phyloP scores from a whole-genome alignment of 2,113 vertebrate genomes.

The Zonotrichia leucophrys region DNA sequence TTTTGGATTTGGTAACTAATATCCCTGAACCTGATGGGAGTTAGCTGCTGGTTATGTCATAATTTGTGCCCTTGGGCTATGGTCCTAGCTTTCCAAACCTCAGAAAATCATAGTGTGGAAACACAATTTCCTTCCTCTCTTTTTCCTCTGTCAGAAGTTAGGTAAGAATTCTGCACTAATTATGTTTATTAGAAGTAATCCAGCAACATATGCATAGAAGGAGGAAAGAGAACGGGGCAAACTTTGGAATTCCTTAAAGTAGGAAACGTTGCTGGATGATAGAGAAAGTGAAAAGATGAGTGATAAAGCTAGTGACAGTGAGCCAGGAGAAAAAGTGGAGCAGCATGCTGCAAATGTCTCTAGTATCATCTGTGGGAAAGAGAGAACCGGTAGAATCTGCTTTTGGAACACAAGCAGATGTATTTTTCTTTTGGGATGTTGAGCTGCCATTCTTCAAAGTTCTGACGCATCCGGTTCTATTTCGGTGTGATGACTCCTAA shows the following conservation, averaged over 20 bases:
- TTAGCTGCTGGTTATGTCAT: background rate
- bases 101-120: background rate
- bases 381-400: constrained; percentile 16
- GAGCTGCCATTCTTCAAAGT: constrained; percentile 30
- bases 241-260: background rate
- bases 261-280: background rate
- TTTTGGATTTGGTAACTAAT: background rate
- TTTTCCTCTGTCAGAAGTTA: background rate
- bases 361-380: background rate
- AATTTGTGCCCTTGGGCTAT: background rate
- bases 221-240: background rate
- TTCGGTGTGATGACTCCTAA: constrained; percentile 30
- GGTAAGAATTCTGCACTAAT: background rate
- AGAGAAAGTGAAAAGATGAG: background rate
- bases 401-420: constrained; percentile 43
- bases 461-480: constrained; percentile 35
- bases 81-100: background rate
- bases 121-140: background rate
- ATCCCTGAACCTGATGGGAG: background rate
- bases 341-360: background rate
- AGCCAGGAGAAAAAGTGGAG: background rate
- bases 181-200: background rate
- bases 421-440: constrained; percentile 45
- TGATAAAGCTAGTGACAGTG: background rate
- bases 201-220: background rate